Evolutionary conservation across 2,888 invertebrate species (phyloP), one percentile per base, ranked within the genome.

Genomic region (Ferrisia virgata): DNA sequence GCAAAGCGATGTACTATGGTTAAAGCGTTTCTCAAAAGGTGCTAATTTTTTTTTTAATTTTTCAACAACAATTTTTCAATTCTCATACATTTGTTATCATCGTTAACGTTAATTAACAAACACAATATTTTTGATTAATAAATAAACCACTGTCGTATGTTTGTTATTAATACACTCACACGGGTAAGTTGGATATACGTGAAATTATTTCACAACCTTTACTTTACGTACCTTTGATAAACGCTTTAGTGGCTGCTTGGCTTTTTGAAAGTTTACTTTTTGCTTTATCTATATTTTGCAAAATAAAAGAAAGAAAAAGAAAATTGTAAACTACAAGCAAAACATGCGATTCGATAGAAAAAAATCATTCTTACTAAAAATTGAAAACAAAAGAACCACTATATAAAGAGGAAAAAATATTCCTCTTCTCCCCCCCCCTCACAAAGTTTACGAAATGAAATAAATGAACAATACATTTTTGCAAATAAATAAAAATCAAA

Each of bases 231-330:
- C 72, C 72, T 76, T 22, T 76, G 72, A 76, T 76, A 76, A 76
- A 76, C 72, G 72, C 72, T 76, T 36, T 76, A 76, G 72, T 76
- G 72, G 72, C 72, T 9, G 72, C 72, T 76, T 76, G 72, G 11
- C 36, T 76, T 18, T 33, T 76, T 36, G 72, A 76, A 76, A 76
- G 72, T 76, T 76, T 76, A 76, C 72, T 18, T 9, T 36, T 76
- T n/a, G 72, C 36, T 36, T 76, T 76, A 76, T 76, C 72, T 76
- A 76, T n/a, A n/a, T 76, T 36, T n/a, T 18, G 5, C 22, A 36
- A 28, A 76, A 36, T n/a, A n/a, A 36, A 76, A 36, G 36, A 76
- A 9, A n/a, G n/a, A 36, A 76, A 18, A 6, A 15, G 22, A 64
- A 31, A 33, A 76, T 18, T 18, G 36, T 18, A 76, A 76, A 76